Evolutionary conservation across 2,888 invertebrate species (phyloP).

Genomic region (Troides aeacus): DNA sequence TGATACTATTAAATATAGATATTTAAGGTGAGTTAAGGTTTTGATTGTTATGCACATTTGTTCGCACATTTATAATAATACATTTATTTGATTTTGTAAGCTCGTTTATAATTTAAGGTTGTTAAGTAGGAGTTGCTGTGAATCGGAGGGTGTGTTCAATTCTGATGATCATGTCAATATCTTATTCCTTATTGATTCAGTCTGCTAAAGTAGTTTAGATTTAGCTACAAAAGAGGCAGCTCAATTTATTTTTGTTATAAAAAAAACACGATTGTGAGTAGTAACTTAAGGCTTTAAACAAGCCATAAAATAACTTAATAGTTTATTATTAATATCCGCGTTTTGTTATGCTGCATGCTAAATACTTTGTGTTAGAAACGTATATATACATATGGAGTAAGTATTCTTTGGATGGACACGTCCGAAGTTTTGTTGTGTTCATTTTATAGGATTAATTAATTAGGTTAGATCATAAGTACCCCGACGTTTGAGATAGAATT

Average conservation of each 20-base stretch:
- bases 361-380: conserved; percentile 15
- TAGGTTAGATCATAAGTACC: conserved; percentile 6
- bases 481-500: conserved; percentile 1
- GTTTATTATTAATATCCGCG: conserved; percentile 31
- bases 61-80: conserved; percentile 47
- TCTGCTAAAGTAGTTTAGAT: conserved; percentile 18
- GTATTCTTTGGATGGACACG: conserved; percentile 58
- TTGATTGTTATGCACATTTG: conserved; percentile 55
- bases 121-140: conserved; percentile 48
- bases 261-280: conserved; percentile 33
- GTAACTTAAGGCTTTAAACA: conserved; percentile 35
- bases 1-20: conserved; percentile 22
- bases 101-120: conserved; percentile 58
- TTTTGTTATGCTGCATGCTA: neutral
- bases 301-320: conserved; percentile 50
- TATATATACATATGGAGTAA: conserved; percentile 24
- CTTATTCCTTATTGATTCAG: neutral
- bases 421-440: conserved; percentile 68
- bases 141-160: conserved; percentile 48
- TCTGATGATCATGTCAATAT: conserved; percentile 13
- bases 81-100: conserved; percentile 46
- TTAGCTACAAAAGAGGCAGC: conserved; percentile 42
- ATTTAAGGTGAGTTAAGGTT: conserved; percentile 8
- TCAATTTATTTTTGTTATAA: conserved; percentile 42
- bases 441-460: conserved; percentile 47